Base-by-base conservation (phyloP, 1,140 invertebrate species). In the Leptinotarsa defecta region DNA sequence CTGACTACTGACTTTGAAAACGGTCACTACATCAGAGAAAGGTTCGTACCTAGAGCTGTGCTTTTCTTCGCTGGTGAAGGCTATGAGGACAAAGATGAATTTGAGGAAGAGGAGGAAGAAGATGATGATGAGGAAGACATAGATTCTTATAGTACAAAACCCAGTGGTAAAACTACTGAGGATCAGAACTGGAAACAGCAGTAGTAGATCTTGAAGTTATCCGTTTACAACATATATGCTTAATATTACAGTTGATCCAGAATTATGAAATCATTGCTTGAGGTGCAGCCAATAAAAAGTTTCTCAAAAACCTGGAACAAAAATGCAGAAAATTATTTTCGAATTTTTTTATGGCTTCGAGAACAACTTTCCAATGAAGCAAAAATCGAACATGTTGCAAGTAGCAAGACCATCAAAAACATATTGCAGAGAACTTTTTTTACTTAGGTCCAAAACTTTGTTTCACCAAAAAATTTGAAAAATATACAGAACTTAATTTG, bases 1-100 rank as follows among this genome's bases (percentile, higher is more conserved):
- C 86, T 98, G 77, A 94, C 93, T 4, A 93, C 92, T 77, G 97
- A 99, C 88, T 99, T 97, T 87, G 97, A 99, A 89, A 96, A 98
- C 86, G 97, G 97, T n/a, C 96, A 98, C 87, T 98, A 98, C 86
- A 94, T 98, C 82, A 91, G 96, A 81, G 96, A 98, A 84, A 90
- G 95, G 78, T 92, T 99, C 80, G 92, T 99, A 81, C 96, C 96
- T 34, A 91, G 94, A 85, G 96, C 96, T 79, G 94, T 98, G 68
- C 89, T 99, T 34, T 98, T 96, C 82, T 99, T 92, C 85, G 99
- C 97, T 80, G 97, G 93, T 63, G 93, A 94, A 87, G 92, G 90
- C 43, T 88, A 94, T 20, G 92, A 94, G 81, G 93, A 94, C 73
- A 93, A 94, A 73, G 92, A 93, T 63, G 90, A 92, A 70, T 91